Evolutionary conservation across 1,140 invertebrate species (phyloP).

Genomic region (Drosophila biarmipes): DNA sequence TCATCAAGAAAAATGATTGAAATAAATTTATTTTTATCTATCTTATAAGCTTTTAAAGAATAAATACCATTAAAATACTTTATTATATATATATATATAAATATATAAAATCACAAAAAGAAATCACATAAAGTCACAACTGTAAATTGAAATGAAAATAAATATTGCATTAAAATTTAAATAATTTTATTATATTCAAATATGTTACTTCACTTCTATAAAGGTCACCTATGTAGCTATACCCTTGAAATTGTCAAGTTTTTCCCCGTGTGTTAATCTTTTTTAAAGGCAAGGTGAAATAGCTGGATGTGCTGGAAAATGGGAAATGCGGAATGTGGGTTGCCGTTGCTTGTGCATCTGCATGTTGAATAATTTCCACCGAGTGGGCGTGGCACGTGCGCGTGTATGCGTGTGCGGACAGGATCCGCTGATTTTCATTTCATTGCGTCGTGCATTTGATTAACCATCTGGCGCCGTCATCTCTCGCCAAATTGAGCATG

Average conservation of each 20-base stretch:
- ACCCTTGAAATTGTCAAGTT: background rate
- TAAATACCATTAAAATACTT: no score
- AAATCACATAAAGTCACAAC: no score
- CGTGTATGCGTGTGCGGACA: background rate
- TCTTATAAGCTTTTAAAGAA: no score
- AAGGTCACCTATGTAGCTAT: no score
- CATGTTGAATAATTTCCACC: constrained; percentile 71
- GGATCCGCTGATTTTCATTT: constrained; percentile 67
- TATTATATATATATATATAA: no score
- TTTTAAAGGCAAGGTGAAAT: constrained; percentile 37
- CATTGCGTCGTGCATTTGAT: constrained; percentile 74
- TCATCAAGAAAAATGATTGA: no score
- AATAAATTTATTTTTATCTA: no score
- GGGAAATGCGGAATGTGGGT: background rate
- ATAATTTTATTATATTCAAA: no score
- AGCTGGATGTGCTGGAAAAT: constrained; percentile 1
- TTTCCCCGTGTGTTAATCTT: constrained; percentile 30
- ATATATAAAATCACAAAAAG: no score
- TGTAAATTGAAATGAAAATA: no score
- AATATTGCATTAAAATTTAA: no score
- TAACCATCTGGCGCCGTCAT: constrained; percentile 66
- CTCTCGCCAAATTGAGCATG: constrained; percentile 50
- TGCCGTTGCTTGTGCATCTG: constrained; percentile 48
- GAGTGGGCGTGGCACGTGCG: constrained; percentile 8
- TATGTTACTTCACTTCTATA: no score